Evolutionary conservation across 2,888 invertebrate species (phyloP), one percentile per base, ranked within the genome.

Genomic region (Hololepta plana): DNA sequence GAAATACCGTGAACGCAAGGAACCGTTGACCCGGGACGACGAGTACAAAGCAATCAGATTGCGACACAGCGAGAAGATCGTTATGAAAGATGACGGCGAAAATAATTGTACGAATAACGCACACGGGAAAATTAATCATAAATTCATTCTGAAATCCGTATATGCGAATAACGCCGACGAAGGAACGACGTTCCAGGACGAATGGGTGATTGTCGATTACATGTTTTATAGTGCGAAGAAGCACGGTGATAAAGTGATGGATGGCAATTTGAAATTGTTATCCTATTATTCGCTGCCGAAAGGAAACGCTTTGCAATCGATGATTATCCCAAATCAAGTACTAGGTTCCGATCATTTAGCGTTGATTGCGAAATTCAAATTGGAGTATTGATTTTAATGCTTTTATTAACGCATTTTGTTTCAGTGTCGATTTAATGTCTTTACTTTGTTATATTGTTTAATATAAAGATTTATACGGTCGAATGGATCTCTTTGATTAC

Each of bases 141-240:
- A 60, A 11, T 63, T 88, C 17, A 56, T 60, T 17, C 60, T 88
- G 2, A 44, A 53, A 15, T 81, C 84, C 3, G 74, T 70, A 1
- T 85, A 85, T 47, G 46, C 59, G 27, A 32, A 39, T n/a, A 29
- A 39, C 1, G 49, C 55, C 23, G 30, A 28, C 1, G 75, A 73
- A 43, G 80, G 72, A 0, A 79, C 87, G 4, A 85, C 88, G 0
- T 67, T 61, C 47, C 90, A 90, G 42, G 57, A 68, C 25, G 46
- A 55, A 23, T 81, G 81, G 77, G 53, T 72, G 27, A 77, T 72
- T 0, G 90, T 93, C 0, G 93, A 95, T 55, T 91, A 90, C 46
- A 87, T 95, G 32, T 87, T 90, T 51, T 87, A 79, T 39, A 72
- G 42, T 5, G 21, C 14, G 12, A 40, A 38, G 20, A 36, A 40